Evolutionary conservation across 2,113 vertebrate genomes (phyloP).

Genomic region (Saccopteryx bilineata): DNA sequence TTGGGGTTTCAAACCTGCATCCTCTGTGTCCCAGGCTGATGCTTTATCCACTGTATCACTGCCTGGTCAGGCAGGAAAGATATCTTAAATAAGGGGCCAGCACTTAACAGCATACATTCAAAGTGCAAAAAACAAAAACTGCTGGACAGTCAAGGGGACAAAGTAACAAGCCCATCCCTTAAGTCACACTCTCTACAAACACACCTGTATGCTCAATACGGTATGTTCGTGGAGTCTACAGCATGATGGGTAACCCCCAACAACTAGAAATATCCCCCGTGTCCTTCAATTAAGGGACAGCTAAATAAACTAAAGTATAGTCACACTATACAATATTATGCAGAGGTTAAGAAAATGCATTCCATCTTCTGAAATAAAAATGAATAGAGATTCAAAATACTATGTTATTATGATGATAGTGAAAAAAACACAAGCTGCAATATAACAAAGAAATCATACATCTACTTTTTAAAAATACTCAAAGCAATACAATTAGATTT

Average conservation of each 20-base stretch:
- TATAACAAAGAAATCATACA: background rate
- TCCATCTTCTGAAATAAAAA: background rate
- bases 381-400: background rate
- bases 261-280: background rate
- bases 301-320: background rate
- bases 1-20: no score
- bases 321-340: background rate
- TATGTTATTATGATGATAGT: background rate
- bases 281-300: background rate
- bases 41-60: no score
- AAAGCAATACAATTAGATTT: background rate
- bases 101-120: background rate
- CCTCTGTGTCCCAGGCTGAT: no score
- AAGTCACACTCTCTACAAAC: background rate
- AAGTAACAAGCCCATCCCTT: background rate
- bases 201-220: background rate
- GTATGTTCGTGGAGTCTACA: background rate
- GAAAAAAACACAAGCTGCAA: background rate
- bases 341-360: background rate
- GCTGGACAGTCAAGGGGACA: background rate
- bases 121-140: slow-evolving; percentile 17
- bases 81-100: background rate
- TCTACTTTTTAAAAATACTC: background rate
- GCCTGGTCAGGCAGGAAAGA: background rate
- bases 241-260: background rate